A percentile compares a stretch with the other conserved stretches of the same genome.
phyloP scores from a whole-genome alignment of 1,140 invertebrate genomes.

The Drosophila nikananu region DNA sequence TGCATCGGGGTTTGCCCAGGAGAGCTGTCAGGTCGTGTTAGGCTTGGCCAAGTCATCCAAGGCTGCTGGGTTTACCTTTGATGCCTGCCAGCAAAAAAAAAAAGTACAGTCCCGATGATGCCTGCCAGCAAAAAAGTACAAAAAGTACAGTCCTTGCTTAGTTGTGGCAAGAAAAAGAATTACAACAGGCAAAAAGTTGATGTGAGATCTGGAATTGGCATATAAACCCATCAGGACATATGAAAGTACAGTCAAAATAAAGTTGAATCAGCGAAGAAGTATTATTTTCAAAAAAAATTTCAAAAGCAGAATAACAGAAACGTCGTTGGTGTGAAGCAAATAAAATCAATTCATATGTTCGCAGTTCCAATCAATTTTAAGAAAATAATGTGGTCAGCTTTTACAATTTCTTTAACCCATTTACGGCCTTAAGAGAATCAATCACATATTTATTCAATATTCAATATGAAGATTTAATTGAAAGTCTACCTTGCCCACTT shows the following conservation, averaged over 20 bases:
- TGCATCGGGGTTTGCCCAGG: slow-evolving; percentile 4
- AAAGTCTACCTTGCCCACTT: not conserved
- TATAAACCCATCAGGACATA: not conserved
- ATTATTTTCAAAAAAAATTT: too few species aligned
- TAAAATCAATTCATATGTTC: too few species aligned
- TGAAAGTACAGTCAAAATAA: not conserved
- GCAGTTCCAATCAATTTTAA: not conserved
- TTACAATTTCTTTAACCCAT: not conserved
- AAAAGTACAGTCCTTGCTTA: not conserved
- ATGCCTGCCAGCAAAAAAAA: slow-evolving; percentile 8
- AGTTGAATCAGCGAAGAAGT: too few species aligned
- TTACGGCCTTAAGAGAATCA: not conserved
- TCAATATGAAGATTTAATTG: slow-evolving; percentile 7
- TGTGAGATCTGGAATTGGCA: not conserved
- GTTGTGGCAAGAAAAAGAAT: not conserved
- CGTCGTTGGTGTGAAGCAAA: too few species aligned
- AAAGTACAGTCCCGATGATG: not conserved
- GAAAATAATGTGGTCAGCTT: too few species aligned
- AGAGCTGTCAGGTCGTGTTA: slow-evolving; percentile 28
- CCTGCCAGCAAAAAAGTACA: not conserved
- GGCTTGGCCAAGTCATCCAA: slow-evolving; percentile 7
- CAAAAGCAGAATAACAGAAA: too few species aligned
- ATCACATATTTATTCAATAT: not conserved
- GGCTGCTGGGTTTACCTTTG: not conserved
- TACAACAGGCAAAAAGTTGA: not conserved